Conservation (phyloP, 1,140 invertebrate species). For the Polypedilum pembai region DNA sequence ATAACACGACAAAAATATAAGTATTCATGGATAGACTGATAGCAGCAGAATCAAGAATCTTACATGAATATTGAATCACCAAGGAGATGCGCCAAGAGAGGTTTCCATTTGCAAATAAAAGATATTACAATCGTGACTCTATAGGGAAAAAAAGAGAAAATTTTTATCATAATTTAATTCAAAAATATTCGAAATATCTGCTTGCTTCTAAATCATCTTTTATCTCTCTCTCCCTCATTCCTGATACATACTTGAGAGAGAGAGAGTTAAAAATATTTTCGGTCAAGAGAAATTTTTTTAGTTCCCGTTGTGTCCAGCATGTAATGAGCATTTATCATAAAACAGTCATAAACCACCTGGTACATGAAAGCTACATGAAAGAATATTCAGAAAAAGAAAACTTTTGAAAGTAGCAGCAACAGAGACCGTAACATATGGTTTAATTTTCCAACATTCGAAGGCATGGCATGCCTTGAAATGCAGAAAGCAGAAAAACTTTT, state of each 20-base stretch:
- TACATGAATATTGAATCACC: too few relatives aligned
- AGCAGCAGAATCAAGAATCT: too few relatives aligned
- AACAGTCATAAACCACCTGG: background rate
- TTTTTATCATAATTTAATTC: background rate
- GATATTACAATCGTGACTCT: slow-evolving; percentile 12
- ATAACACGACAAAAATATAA: too few relatives aligned
- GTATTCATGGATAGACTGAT: too few relatives aligned
- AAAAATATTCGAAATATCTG: background rate
- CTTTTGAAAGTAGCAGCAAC: background rate
- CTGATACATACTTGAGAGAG: background rate
- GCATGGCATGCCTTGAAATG: background rate
- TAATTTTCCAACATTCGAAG: background rate
- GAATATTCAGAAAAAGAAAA: background rate
- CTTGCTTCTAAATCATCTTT: slow-evolving; percentile 4
- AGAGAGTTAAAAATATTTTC: background rate
- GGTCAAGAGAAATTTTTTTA: background rate
- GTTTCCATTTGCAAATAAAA: background rate
- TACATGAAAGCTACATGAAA: slow-evolving; percentile 12
- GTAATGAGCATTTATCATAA: slow-evolving; percentile 6
- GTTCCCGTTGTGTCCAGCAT: background rate
- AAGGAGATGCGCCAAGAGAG: background rate
- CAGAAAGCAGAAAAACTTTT: background rate
- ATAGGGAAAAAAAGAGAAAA: background rate
- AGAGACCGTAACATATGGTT: background rate
- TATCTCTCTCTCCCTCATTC: background rate